Percentiles rank a stretch among this genome's conserved stretches.
Conservation (phyloP, 1,140 invertebrate species). For the Maconellicoccus hirsutus region DNA sequence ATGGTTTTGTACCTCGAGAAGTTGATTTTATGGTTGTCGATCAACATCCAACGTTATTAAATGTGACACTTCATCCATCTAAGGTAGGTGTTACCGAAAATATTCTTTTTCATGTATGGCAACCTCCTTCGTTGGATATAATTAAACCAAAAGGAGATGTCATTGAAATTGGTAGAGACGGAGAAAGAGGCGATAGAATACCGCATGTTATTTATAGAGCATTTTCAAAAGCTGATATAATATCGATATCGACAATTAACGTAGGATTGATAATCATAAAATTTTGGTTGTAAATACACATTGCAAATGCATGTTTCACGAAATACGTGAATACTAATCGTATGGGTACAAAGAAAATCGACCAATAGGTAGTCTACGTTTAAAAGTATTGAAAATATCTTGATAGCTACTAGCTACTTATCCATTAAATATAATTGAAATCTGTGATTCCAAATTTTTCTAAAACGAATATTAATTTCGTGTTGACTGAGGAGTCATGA, state of each 20-base stretch:
- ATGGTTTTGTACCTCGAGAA: slow-evolving; percentile 67
- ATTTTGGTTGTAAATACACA: not conserved
- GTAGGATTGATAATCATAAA: too few species aligned
- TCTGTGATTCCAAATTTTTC: too few species aligned
- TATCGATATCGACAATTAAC: not conserved
- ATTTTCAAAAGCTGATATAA: not conserved
- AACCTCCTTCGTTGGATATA: slow-evolving; percentile 29
- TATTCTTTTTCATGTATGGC: slow-evolving; percentile 28
- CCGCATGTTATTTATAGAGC: not conserved
- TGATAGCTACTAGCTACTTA: too few species aligned
- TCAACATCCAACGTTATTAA: slow-evolving; percentile 67
- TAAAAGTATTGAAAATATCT: too few species aligned
- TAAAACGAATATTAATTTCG: too few species aligned
- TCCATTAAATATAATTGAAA: too few species aligned
- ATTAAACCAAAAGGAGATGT: not conserved
- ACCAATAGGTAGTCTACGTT: too few species aligned
- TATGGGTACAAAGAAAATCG: not conserved
- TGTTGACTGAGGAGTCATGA: too few species aligned
- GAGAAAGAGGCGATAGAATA: slow-evolving; percentile 28
- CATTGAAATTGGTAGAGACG: slow-evolving; percentile 21
- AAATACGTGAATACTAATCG: not conserved
- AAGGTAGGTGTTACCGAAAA: slow-evolving; percentile 46
- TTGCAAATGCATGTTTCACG: too few species aligned
- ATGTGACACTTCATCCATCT: slow-evolving; percentile 66
- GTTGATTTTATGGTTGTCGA: slow-evolving; percentile 77